These are phyloP conservation scores for Lordiphosa stackelbergi DNA, from an alignment of 1,140 invertebrate genomes.

Conservation along the genomic window DNA sequence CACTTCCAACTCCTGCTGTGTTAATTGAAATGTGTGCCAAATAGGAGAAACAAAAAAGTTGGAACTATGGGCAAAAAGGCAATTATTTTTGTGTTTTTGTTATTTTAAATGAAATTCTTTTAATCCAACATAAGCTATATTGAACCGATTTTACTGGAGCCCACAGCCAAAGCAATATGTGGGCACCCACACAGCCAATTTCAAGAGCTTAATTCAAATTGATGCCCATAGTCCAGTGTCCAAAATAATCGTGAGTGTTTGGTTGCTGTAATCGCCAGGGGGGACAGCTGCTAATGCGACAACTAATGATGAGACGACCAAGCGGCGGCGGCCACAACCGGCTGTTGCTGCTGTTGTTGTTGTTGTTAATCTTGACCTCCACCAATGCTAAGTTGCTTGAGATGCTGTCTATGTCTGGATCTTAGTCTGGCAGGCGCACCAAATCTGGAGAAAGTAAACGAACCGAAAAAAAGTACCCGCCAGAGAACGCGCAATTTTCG, in stretches of 20 bases:
- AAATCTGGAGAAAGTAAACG: constrained; percentile 68
- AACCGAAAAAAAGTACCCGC: constrained; percentile 4
- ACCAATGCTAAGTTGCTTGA: constrained; percentile 52
- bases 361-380: constrained; percentile 64
- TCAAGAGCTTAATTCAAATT: too few relatives aligned
- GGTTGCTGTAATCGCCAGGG: constrained; percentile 2
- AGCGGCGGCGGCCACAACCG: constrained; percentile 23
- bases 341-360: constrained; percentile 22
- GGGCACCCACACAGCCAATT: too few relatives aligned
- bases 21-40: constrained; percentile 59
- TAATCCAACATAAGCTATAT: too few relatives aligned
- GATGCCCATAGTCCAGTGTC: constrained; percentile 10
- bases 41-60: not conserved
- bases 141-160: too few relatives aligned
- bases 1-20: constrained; percentile 1
- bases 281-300: constrained; percentile 20
- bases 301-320: constrained; percentile 48
- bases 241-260: constrained; percentile 26
- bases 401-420: constrained; percentile 16
- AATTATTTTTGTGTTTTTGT: too few relatives aligned
- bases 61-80: too few relatives aligned
- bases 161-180: too few relatives aligned
- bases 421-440: constrained; percentile 48
- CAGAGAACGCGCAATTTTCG: constrained; percentile 34
- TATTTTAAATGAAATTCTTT: too few relatives aligned